Base-by-base conservation (phyloP, 2,888 invertebrate genomes). In the Latrodectus hesperus region DNA sequence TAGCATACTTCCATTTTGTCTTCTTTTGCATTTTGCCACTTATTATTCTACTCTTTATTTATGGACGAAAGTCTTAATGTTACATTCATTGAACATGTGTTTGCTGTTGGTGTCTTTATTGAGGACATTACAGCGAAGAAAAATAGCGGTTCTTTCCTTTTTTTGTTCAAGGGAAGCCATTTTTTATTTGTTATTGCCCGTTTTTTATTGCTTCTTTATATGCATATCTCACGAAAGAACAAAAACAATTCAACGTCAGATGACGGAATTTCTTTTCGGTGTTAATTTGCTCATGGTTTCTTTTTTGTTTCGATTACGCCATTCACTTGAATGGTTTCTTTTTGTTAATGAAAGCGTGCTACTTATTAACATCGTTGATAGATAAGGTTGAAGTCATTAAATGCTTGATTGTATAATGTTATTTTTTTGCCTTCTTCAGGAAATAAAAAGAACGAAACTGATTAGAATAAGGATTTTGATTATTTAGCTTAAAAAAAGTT, bases 331-430 rank as follows among this genome's bases (percentile, higher is more conserved):
- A 55, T 26, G 55, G 73, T 74, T 26, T 52, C 26, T 17, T 67
- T 81, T 73, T 81, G 73, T 81, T 81, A 81, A 81, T 81, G 73
- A 81, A 73, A 74, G 17, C 64, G 49, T 72, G 80, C 51, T 78
- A 70, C 78, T 78, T 78, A 78, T 78, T 55, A 70, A 68, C 53
- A 38, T 38, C 38, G 38, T 38, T 38, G 38, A 49, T 55, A 70
- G 55, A 70, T 11, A 11, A 22, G 38, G 16, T 38, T 49, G 71
- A 3, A 70, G 70, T 70, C 38, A 70, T 70, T 78, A 78, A 78
- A 78, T 71, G 70, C 70, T 78, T 70, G 78, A 78, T 78, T 78
- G 71, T 70, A 78, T 70, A 17, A 17, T n/a, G n/a, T 49, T 14
- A 17, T 76, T 51, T 51, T 60, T 65, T 17, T 51, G 64, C 65